Base-by-base conservation (phyloP, 1,140 invertebrate species). In the Drosophila orosa region DNA sequence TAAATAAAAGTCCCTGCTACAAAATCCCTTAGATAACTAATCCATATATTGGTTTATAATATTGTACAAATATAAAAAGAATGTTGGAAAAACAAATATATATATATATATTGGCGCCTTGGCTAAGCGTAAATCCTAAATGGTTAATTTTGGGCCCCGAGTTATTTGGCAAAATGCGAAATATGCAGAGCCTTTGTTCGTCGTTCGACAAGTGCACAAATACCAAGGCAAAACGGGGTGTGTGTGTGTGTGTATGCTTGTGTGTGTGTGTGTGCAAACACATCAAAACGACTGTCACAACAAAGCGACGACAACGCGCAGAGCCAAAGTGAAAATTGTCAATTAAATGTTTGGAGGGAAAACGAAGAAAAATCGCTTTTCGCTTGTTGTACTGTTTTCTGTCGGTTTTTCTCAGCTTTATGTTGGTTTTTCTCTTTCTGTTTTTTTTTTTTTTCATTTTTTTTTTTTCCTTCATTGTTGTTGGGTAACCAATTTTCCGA, bases 251-350 rank as follows among this genome's bases (percentile, higher is more conserved):
- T 40, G 13, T 31, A 22, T 13, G 50, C n/a, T n/a, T 47, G 29
- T 31, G 62, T 52, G 42, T 61, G 65, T 58, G 66, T 62, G 63
- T 81, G 45, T 75, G 78, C 61, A 85, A 82, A 86, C 82, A 87
- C 82, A 87, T 86, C 82, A 87, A 79, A 78, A 83, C 75, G 67
- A 69, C 29, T 87, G 83, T 86, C 83, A 86, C 83, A 86, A 87
- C 83, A 86, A 86, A 86, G 77, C 72, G 72, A 58, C n/a, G 58
- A 58, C 13, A 45, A 47, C 27, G 45, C 67, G 24, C 27, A 54
- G 57, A 60, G 56, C 57, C 61, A 86, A 82, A 87, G 75, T 87
- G 84, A 79, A 87, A 86, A 86, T 86, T 86, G 83, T 87, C 83
- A 86, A 86, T 86, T 86, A 86, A 87, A 87, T 78, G 54, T 15